Percentiles rank a stretch among this genome's conserved stretches.
Conservation (phyloP, 2,888 invertebrate genomes). For the Yponomeuta plumbellus region DNA sequence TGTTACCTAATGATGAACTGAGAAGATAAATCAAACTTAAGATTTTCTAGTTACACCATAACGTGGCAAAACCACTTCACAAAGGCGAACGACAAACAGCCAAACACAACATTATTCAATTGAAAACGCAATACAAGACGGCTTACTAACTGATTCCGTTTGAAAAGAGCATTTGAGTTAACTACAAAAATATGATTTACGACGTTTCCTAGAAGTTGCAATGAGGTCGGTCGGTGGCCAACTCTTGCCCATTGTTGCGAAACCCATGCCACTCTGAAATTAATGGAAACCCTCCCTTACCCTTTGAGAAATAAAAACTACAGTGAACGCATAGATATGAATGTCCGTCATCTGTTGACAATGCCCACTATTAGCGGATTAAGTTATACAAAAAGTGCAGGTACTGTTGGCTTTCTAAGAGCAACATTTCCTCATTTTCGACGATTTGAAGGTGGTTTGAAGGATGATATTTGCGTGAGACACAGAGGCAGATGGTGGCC, state of each 20-base stretch:
- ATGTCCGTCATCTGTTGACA: constrained; percentile 62
- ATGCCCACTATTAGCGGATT: constrained; percentile 74
- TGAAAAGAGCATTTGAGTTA: not conserved
- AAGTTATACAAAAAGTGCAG: constrained; percentile 71
- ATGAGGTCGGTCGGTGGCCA: constrained; percentile 36
- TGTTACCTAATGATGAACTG: no score
- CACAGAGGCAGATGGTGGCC: not conserved
- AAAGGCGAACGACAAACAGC: not conserved
- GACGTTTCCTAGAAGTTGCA: constrained; percentile 44
- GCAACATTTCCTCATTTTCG: not conserved
- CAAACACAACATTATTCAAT: constrained; percentile 1
- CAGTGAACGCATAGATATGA: constrained; percentile 39
- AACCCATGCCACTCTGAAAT: not conserved
- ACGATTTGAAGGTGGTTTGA: not conserved
- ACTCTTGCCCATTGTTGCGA: constrained; percentile 62
- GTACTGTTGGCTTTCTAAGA: constrained; percentile 37
- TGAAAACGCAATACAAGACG: constrained; percentile 13
- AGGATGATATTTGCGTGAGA: not conserved
- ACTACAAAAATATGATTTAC: constrained; percentile 64
- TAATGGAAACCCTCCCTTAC: not conserved
- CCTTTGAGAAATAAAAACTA: not conserved
- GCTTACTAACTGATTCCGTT: not conserved
- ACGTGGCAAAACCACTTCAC: not conserved
- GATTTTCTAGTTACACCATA: not conserved
- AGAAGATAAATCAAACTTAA: no score